Evolutionary conservation across 2,113 vertebrate species (phyloP).

Genomic region (Cyphomyrus discorhynchus): DNA sequence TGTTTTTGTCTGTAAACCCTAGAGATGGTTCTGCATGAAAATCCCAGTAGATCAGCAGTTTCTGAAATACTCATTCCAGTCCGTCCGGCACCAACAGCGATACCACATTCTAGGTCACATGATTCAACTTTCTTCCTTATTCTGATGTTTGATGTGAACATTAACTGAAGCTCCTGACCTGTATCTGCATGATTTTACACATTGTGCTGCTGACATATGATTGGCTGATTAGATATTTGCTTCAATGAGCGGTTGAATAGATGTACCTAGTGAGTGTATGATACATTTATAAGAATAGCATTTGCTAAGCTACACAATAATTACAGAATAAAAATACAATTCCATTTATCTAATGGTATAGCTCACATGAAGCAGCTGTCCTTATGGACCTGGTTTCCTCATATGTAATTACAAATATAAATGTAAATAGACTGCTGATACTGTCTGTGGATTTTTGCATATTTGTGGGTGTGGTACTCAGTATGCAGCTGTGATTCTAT

Average conservation of each 20-base stretch:
- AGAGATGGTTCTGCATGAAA: neutral
- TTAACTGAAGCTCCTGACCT: neutral
- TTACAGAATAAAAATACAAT: neutral
- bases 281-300: neutral
- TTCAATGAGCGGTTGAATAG: neutral
- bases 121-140: neutral
- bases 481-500: neutral
- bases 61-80: neutral
- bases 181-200: neutral
- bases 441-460: neutral
- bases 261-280: neutral
- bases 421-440: neutral
- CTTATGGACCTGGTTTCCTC: neutral
- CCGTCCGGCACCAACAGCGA: neutral
- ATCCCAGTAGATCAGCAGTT: neutral
- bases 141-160: neutral
- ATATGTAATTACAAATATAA: neutral
- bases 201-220: neutral
- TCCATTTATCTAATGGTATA: neutral
- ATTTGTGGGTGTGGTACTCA: neutral
- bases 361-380: neutral
- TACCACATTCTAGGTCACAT: neutral
- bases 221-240: neutral
- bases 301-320: neutral
- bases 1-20: neutral